A percentile compares a stretch with the other conserved stretches of the same genome.
These are phyloP conservation scores for Caenorhabditis japonica DNA, from an alignment of 2,888 invertebrate species.

Conservation along the genomic window DNA sequence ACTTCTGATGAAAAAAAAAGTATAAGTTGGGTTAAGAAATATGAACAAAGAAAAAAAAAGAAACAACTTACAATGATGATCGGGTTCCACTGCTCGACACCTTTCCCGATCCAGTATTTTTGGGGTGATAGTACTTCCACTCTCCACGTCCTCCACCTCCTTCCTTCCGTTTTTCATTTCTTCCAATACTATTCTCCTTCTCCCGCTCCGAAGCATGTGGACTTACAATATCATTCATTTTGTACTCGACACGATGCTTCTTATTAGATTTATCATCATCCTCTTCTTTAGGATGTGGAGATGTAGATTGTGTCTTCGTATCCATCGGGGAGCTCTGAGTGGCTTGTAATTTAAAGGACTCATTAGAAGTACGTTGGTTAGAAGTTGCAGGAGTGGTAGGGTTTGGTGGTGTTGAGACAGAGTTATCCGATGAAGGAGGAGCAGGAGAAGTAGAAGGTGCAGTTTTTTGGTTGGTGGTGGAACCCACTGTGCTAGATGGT, in stretches of 20 bases:
- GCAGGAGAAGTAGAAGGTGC: no score
- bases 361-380: no score
- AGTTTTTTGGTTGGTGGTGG: no score
- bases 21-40: neutral
- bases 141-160: slow-evolving; percentile 27
- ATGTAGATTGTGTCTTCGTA: neutral
- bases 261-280: no score
- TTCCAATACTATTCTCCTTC: neutral
- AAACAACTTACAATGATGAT: slow-evolving; percentile 20
- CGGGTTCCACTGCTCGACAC: slow-evolving; percentile 15
- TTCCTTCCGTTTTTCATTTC: slow-evolving; percentile 5
- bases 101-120: neutral
- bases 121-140: slow-evolving; percentile 29
- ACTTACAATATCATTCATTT: slow-evolving; percentile 28
- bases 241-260: slow-evolving; percentile 19
- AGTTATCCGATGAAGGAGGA: neutral
- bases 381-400: neutral
- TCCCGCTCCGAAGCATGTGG: slow-evolving; percentile 2
- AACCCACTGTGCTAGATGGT: no score
- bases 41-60: neutral
- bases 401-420: neutral
- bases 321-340: neutral
- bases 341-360: no score
- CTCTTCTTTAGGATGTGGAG: neutral
- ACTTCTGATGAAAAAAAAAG: slow-evolving; percentile 9